phyloP scores from a whole-genome alignment of 1,140 invertebrate species.

The Dinothrombium tinctorium region DNA sequence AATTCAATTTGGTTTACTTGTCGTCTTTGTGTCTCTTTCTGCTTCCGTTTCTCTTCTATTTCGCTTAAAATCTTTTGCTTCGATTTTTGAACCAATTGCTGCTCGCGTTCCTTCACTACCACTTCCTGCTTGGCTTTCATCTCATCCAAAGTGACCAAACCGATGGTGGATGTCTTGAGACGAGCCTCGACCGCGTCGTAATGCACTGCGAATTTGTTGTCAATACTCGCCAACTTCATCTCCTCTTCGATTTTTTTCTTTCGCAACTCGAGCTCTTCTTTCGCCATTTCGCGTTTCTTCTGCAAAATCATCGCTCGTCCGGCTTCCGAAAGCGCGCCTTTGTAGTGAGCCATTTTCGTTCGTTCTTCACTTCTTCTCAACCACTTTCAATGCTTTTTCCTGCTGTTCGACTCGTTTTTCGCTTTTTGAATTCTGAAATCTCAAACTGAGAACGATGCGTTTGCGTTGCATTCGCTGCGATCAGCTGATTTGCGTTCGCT shows the following conservation, averaged over 20 bases:
- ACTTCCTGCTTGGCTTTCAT: conserved; percentile 98
- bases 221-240: conserved; percentile 76
- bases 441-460: too few relatives aligned
- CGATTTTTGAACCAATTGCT: conserved; percentile 76
- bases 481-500: too few relatives aligned
- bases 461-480: too few relatives aligned
- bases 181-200: conserved; percentile 98
- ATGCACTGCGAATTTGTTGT: conserved; percentile 97
- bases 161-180: conserved; percentile 81
- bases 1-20: conserved; percentile 28
- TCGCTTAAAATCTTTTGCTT: conserved; percentile 52
- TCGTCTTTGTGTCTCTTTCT: conserved; percentile 69
- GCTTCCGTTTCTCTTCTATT: conserved; percentile 64
- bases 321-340: conserved; percentile 90
- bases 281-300: conserved; percentile 89
- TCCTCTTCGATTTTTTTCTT: conserved; percentile 98
- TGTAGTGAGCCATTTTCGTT: conserved; percentile 80
- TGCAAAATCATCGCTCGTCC: conserved; percentile 87
- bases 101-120: conserved; percentile 76
- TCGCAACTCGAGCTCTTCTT: conserved; percentile 83
- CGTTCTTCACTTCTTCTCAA: too few relatives aligned
- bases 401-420: too few relatives aligned
- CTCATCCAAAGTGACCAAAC: conserved; percentile 87
- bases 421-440: too few relatives aligned
- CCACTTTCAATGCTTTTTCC: too few relatives aligned